These are phyloP conservation scores for Drosophila kuntzei DNA, from an alignment of 2,888 invertebrate genomes.

Conservation along the genomic window DNA sequence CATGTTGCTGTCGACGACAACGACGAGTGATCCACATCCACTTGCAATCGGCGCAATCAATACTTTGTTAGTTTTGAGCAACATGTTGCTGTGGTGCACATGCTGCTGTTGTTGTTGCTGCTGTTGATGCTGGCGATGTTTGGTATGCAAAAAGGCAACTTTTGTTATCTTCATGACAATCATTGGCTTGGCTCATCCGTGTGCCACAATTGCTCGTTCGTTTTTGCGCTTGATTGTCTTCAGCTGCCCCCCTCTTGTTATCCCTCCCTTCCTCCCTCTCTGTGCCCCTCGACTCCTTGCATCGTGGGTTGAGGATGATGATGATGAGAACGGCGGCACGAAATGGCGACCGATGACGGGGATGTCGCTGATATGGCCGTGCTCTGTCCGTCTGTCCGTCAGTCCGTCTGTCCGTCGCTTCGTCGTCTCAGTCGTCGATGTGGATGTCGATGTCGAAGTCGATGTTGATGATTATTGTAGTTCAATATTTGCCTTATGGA, in stretches of 20 bases:
- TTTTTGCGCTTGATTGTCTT: slow-evolving; percentile 80
- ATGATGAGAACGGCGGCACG: slow-evolving; percentile 60
- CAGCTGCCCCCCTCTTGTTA: slow-evolving; percentile 20
- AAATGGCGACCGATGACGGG: slow-evolving; percentile 67
- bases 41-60: slow-evolving; percentile 79
- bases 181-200: slow-evolving; percentile 77
- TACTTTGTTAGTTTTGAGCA: slow-evolving; percentile 80
- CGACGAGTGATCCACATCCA: slow-evolving; percentile 78
- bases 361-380: slow-evolving; percentile 63
- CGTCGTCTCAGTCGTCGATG: slow-evolving; percentile 19
- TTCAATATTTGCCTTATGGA: slow-evolving; percentile 82
- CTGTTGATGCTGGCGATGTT: slow-evolving; percentile 63
- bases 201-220: slow-evolving; percentile 80
- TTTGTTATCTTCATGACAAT: slow-evolving; percentile 82
- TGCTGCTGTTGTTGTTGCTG: slow-evolving; percentile 46
- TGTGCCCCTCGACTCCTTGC: slow-evolving; percentile 7
- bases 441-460: slow-evolving; percentile 52
- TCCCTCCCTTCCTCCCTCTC: slow-evolving; percentile 9
- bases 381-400: slow-evolving; percentile 25
- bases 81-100: slow-evolving; percentile 69
- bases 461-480: slow-evolving; percentile 79
- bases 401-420: slow-evolving; percentile 6
- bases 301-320: slow-evolving; percentile 39
- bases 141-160: slow-evolving; percentile 82
- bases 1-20: slow-evolving; percentile 75